Evolutionary conservation across 2,797 vertebrate species (phyloP), one percentile per base, ranked within the genome.

Genomic region (Gadopsis bispinosus): DNA sequence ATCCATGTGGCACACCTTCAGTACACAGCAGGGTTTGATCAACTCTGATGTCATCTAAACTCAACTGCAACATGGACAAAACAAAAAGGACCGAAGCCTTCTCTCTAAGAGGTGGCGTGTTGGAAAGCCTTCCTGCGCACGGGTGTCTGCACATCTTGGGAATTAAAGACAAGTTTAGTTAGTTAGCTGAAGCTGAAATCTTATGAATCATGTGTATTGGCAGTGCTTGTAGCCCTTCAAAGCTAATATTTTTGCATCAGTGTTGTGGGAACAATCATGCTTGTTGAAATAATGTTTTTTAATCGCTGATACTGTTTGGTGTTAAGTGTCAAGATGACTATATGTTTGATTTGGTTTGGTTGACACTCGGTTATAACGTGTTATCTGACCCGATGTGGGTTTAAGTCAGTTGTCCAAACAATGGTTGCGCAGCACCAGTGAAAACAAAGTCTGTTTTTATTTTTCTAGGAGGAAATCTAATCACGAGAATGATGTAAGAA

Each of bases 381-480:
- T 73, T 61, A 75, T 77, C 66, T 66, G 51, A 68, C 74, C 58
- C 79, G 39, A 60, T 84, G 55, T 59, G 73, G 64, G 31, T 65
- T 69, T 50, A 22, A 69, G 77, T 84, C 69, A 60, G 75, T 61
- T 80, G 73, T 81, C 65, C 31, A 79, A 79, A 81, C 76, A 79
- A 67, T 33, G 45, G 60, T 78, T 47, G 55, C 45, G 29, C 26
- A 19, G 80, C 56, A 70, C 48, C 59, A 78, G 59, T 54, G 67
- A 89, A 83, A 91, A 87, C 72, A 83, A 81, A 81, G 43, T 83
- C 73, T 89, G 83, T 84, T 88, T 88, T 80, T 78, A 69, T 87
- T 87, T 85, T 71, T 45, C 37, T n/a, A 8, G 60, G 69, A 79
- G 73, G 73, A 91, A 85, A 89, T 84, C n/a, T 80, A 87, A 91